Percentiles rank a stretch among this genome's conserved stretches.
Evolutionary conservation across 64 coral and sea anemone genomes (phyloP).

Genomic region (Platygyra sinensis): DNA sequence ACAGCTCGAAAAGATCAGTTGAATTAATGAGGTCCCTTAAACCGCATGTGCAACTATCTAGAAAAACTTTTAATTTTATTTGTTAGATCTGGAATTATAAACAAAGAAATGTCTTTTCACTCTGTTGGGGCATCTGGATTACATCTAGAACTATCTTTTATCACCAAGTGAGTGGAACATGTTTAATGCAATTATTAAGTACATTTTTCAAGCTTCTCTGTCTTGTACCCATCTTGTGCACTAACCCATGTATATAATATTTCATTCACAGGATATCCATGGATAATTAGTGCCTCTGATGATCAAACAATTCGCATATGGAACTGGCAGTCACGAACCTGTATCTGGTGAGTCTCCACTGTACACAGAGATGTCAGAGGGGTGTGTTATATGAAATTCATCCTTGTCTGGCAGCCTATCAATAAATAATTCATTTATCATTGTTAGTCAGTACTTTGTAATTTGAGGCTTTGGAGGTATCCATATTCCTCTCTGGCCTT

Average conservation of each 20-base stretch:
- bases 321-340: slow-evolving; percentile 99
- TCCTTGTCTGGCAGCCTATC: too few species aligned
- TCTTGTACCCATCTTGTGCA: too few species aligned
- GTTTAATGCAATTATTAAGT: too few species aligned
- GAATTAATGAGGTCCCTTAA: too few species aligned
- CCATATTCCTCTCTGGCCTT: too few species aligned
- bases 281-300: slow-evolving; percentile 98
- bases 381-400: too few species aligned
- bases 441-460: too few species aligned
- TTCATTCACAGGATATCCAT: slow-evolving; percentile 89
- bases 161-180: slow-evolving; percentile 80
- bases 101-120: slow-evolving; percentile 95
- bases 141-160: slow-evolving; percentile 97
- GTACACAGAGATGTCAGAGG: neutral
- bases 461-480: too few species aligned
- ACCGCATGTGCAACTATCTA: too few species aligned
- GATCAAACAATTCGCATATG: slow-evolving; percentile 99
- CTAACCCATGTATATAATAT: too few species aligned
- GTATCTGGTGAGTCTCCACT: slow-evolving; percentile 72
- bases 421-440: too few species aligned
- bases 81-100: slow-evolving; percentile 97
- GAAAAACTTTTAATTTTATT: neutral
- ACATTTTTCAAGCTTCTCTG: neutral
- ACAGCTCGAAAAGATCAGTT: too few species aligned
- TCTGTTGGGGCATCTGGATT: slow-evolving; percentile 93